Evolutionary conservation across 2,888 invertebrate genomes (phyloP), one percentile per base, ranked within the genome.

Genomic region (Lordiphosa fenestrarum): DNA sequence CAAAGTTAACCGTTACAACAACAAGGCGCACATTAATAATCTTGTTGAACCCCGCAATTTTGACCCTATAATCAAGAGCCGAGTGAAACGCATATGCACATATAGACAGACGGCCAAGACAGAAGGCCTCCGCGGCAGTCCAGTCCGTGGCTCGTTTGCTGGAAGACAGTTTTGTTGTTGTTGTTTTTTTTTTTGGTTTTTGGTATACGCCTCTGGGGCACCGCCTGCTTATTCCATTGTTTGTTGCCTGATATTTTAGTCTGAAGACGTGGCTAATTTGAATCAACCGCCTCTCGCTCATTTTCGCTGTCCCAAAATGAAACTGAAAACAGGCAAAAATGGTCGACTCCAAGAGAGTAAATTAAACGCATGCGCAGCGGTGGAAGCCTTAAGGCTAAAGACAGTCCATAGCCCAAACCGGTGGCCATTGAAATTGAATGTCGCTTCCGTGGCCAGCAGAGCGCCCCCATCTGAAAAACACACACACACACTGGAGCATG

Each of bases 261-360:
- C 47, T 70, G 75, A 75, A 84, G 84, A 81, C 84, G 80, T 81
- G 78, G 84, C 80, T 81, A 81, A 81, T 84, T 80, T 81, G 78
- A 84, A 81, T 82, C 82, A 81, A 75, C 84, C 82, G 84, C 84
- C 78, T 78, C 78, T 81, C 82, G 84, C 78, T 81, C 84, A 80
- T 80, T 84, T 84, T 66, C 84, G 77, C 84, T 84, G 82, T 81
- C 82, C 82, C 73, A 72, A 78, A 78, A 77, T 68, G 72, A 70
- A 77, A 74, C 69, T 51, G 69, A 74, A 69, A 63, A 59, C 67
- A 59, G 70, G 19, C 75, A 53, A 61, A 66, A 49, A 44, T 44
- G 54, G 53, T 39, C 58, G 25, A 25, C 6, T 49, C 46, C 40
- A 30, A 39, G 46, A 60, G 36, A 69, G 66, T 68, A 77, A 80